These are phyloP conservation scores for Temnopleurus reevesii DNA, from an alignment of 53 echinoderm and acorn worm genomes.

Conservation along the genomic window DNA sequence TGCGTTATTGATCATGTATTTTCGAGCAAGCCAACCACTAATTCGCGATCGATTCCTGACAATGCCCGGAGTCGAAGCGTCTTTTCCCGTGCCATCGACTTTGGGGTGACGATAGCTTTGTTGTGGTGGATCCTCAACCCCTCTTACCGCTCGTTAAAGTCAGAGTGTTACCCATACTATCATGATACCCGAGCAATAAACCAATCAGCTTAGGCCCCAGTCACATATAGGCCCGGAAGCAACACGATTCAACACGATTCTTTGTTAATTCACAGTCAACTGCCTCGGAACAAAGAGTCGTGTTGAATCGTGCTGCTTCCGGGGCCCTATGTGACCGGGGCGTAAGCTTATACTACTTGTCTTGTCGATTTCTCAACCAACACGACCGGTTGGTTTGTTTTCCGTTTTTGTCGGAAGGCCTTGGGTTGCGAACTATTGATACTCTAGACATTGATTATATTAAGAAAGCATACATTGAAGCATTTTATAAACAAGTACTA, in stretches of 20 bases:
- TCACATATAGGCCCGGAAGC: too few relatives aligned
- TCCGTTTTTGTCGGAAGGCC: background rate
- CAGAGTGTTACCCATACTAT: background rate
- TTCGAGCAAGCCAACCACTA: conserved; percentile 14
- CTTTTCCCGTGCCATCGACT: background rate
- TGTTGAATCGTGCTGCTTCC: too few relatives aligned
- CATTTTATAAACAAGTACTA: background rate
- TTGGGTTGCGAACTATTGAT: background rate
- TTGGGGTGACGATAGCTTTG: background rate
- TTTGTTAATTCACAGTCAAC: too few relatives aligned
- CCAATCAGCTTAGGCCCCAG: too few relatives aligned
- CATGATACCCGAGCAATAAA: background rate
- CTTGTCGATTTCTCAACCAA: background rate
- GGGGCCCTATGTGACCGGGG: too few relatives aligned
- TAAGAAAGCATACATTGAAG: background rate
- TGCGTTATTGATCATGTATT: background rate
- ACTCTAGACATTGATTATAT: background rate
- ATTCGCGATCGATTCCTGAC: conserved; percentile 15
- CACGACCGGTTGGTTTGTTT: background rate
- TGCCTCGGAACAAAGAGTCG: too few relatives aligned
- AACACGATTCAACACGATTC: too few relatives aligned
- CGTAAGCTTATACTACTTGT: background rate
- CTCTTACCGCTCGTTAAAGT: background rate
- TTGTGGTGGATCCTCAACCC: background rate
- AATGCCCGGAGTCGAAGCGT: background rate